Base-by-base conservation (phyloP, 1,140 invertebrate species). In the Philotrypesis tridentata region DNA sequence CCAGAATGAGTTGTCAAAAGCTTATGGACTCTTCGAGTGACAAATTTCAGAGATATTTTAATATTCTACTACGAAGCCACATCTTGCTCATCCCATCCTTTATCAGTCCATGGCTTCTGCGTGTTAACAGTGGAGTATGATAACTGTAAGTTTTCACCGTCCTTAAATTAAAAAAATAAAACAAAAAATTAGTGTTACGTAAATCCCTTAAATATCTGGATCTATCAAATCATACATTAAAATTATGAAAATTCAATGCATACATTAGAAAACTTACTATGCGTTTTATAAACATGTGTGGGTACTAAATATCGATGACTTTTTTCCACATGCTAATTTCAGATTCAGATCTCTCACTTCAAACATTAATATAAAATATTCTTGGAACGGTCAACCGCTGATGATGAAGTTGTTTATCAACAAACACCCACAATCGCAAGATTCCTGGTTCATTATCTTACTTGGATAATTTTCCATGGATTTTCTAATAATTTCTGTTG, bases 171-270 rank as follows among this genome's bases (percentile, higher is more conserved):
- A 37, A 23, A 37, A 37, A 37, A 0, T n/a, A n/a, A n/a, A n/a
- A n/a, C n/a, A n/a, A n/a, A n/a, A n/a, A n/a, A 99, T 96, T 91
- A 99, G 97, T 0, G 98, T 99, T 92, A 99, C 99, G 90, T 99
- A 99, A 85, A 99, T 98, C 33, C 99, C 99, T 91, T 99, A 98
- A 75, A 99, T 96, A 87, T 98, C 95, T 8, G 98, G 97, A 40
- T 96, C 96, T 2, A 97, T 97, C 68, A 99, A 90, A 88, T 99
- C 97, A 0, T 96, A 95, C 89, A 96, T 94, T 43, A 99, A 93
- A 82, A 96, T 95, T 88, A 96, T 94, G 27, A 40, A 82, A 80
- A 75, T 84, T 76, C 74, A 60, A 74, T 40, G 63, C 55, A 84
- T 67, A 21, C 65, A 75, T 70, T 79, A 83, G 2, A 67, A 43